Base-by-base conservation (phyloP, 1,140 invertebrate genomes). In the Caerostris extrusa region DNA sequence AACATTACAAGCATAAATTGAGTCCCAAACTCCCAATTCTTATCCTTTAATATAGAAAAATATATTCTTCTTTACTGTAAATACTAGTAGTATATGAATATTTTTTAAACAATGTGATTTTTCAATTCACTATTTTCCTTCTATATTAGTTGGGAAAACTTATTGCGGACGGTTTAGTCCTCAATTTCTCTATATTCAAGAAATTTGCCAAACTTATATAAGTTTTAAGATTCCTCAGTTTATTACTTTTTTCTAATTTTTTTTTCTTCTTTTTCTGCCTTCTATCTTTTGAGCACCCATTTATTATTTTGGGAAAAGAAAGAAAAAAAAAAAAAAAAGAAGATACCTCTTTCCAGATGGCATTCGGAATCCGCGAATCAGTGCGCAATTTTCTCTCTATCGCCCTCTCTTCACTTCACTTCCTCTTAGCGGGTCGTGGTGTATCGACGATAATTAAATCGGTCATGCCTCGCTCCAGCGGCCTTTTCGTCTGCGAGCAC, bases 401-500 rank as follows among this genome's bases (percentile, higher is more conserved):
- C 87, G 34, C 56, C 7, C 58, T 64, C 85, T 53, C 60, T 87
- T 64, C 60, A 64, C 85, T 87, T 64, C 58, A 60, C 7, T 60
- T 61, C 85, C 10, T 83, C 19, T 60, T 60, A 58, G 10, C 10
- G 34, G 85, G 34, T 60, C 34, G 58, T 8, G 58, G 85, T 87
- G 85, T 87, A 87, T 87, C 85, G 87, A 34, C 87, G 87, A 89
- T 89, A 89, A 89, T 89, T 89, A 89, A 89, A 89, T 89, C 87
- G 87, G 87, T 89, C 87, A 89, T 71, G 85, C 57, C 58, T 87
- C 85, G 85, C 85, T 87, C 85, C 85, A 87, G 58, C 85, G 85
- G 85, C 34, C 71, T 87, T 87, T 60, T 87, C 85, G 58, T 60
- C 82, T 87, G 57, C 57, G 12, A 87, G 58, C 57, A 10, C 58